Conservation (phyloP, 92 coral and sea anemone genomes). For the Blastomussa wellsi region DNA sequence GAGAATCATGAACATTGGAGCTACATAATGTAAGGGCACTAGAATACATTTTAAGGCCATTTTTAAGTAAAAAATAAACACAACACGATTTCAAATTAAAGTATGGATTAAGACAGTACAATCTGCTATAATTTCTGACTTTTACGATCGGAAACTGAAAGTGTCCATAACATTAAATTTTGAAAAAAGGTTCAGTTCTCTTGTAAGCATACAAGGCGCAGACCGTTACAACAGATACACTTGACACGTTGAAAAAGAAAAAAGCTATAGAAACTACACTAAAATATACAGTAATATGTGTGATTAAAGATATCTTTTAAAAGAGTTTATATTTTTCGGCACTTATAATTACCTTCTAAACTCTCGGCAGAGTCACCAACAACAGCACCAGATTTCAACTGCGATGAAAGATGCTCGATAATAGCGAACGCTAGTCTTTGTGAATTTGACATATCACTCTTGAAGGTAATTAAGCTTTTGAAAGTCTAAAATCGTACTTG, state of each 20-base stretch:
- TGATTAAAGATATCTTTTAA: background rate
- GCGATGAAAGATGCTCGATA: conserved; percentile 72
- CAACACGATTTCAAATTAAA: too few species aligned
- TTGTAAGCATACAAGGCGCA: background rate
- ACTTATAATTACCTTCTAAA: conserved; percentile 90
- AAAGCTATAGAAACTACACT: background rate
- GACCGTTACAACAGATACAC: background rate
- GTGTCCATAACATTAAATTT: too few species aligned
- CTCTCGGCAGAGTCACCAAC: conserved; percentile 94
- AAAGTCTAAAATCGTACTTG: background rate
- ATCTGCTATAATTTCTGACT: background rate
- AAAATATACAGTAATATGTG: background rate
- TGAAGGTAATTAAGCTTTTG: conserved; percentile 38
- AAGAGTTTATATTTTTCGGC: background rate
- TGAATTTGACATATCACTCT: conserved; percentile 75
- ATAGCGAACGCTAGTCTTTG: conserved; percentile 80
- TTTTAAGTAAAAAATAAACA: too few species aligned
- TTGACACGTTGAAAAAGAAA: background rate
- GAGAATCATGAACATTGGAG: too few species aligned
- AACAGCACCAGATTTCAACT: conserved; percentile 63
- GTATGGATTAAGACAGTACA: too few species aligned
- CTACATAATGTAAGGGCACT: too few species aligned
- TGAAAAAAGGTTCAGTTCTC: background rate
- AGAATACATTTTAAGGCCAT: too few species aligned
- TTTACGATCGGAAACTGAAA: background rate